Conservation (phyloP, 2,888 invertebrate genomes). For the Myopa tessellatipennis region DNA sequence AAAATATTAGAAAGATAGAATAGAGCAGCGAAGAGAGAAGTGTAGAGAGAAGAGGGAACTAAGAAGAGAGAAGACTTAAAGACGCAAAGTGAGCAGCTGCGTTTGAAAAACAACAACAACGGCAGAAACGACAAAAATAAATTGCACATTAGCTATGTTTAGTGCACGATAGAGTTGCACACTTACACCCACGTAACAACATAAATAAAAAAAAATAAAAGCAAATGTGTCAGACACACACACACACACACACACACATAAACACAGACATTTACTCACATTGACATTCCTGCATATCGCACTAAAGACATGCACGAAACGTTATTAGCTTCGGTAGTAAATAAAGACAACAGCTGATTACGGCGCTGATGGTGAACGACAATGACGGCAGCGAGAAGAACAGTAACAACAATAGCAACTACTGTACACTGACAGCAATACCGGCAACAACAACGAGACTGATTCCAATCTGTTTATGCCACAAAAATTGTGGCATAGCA, state of each 20-base stretch:
- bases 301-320: slow-evolving; percentile 17
- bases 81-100: neutral
- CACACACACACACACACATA: neutral
- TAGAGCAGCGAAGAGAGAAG: neutral
- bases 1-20: neutral
- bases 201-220: neutral
- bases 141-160: slow-evolving; percentile 22
- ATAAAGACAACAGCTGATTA: slow-evolving; percentile 33
- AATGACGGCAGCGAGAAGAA: neutral
- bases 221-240: neutral
- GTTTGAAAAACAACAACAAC: slow-evolving; percentile 8
- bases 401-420: slow-evolving; percentile 4
- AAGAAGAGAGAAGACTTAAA: neutral
- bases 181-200: too few relatives aligned
- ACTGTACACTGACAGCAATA: neutral
- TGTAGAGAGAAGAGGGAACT: neutral
- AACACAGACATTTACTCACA: slow-evolving; percentile 1
- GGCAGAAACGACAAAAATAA: neutral
- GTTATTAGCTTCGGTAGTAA: slow-evolving; percentile 34
- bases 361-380: neutral
- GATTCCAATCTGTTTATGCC: slow-evolving; percentile 15
- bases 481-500: too few relatives aligned
- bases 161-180: neutral
- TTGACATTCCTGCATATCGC: neutral
- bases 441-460: neutral